phyloP scores from a whole-genome alignment of 1,140 invertebrate genomes.

The Phthorimaea operculella region DNA sequence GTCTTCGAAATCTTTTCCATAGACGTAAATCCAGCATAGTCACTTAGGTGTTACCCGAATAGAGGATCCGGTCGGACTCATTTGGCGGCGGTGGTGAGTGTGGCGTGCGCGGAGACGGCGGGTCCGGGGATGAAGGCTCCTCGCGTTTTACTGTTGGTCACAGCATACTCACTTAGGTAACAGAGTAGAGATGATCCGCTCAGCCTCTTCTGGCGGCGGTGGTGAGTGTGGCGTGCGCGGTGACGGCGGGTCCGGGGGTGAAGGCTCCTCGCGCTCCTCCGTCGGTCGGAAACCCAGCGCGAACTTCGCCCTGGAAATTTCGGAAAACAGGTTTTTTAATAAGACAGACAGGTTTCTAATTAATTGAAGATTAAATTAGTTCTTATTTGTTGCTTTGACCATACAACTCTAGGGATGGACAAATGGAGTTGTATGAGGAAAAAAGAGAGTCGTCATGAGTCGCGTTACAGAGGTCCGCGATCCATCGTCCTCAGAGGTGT shows the following conservation, averaged over 20 bases:
- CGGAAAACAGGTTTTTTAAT: no score
- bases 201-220: conserved; percentile 78
- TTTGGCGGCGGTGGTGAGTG: conserved; percentile 76
- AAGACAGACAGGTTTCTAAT: no score
- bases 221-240: conserved; percentile 69
- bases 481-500: conserved; percentile 88
- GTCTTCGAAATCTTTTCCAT: conserved; percentile 74
- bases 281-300: conserved; percentile 75
- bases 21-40: conserved; percentile 74
- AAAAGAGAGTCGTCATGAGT: no score
- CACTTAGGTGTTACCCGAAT: conserved; percentile 55
- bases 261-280: conserved; percentile 72
- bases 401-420: no score
- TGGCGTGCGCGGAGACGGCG: conserved; percentile 63
- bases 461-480: no score
- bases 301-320: conserved; percentile 72
- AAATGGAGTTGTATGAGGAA: no score
- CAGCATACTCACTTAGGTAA: conserved; percentile 73
- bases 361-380: no score
- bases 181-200: conserved; percentile 78
- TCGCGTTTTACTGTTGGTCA: no score
- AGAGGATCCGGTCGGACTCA: conserved; percentile 76
- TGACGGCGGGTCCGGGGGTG: conserved; percentile 60
- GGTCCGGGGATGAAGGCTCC: conserved; percentile 33
- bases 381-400: no score